Evolutionary conservation across 1,140 invertebrate genomes (phyloP), one percentile per base, ranked within the genome.

Genomic region (Diachasmimorpha longicaudata): DNA sequence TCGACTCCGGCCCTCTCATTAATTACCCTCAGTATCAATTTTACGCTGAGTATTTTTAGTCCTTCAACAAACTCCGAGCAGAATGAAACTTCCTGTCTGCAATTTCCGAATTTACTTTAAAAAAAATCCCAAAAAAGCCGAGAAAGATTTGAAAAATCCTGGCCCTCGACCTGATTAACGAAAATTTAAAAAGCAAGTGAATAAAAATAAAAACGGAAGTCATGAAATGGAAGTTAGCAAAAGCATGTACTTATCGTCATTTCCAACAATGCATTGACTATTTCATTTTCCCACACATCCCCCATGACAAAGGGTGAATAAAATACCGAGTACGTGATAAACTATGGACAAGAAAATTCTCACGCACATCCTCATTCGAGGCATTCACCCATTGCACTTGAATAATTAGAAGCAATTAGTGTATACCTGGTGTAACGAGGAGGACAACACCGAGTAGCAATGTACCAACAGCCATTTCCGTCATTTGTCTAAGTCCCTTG

Each of bases 361-460:
- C 69, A 48, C 69, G 39, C 23, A 21, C 25, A 68, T 37, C 36
- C 31, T 39, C 66, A 31, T 31, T n/a, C 31, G 31, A 31, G 31
- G 6, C 4, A 39, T 66, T 8, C 25, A 1, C n/a, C 23, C 14
- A 31, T 31, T 31, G 31, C 66, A n/a, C 11, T 39, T 6, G n/a
- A 68, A 68, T 39, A 68, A 68, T 25, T 71, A 76, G 31, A 77
- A 74, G 10, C 37, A 72, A 58, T 16, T 71, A 69, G 44, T 14
- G 48, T 74, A 25, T 81, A 86, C 88, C 88, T 83, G 88, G 88
- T 71, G 87, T 87, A 78, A 88, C 83, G 80, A 89, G 84, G 67
- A 89, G 85, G 58, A 86, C 81, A 79, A 88, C 81, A 25, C 87
- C 85, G 79, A 89, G 82, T 72, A 89, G 81, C 46, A 89, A 77